Percentiles rank a stretch among this genome's conserved stretches.
Conservation (phyloP, 2,113 vertebrate genomes). For the Ctenodactylus gundi region DNA sequence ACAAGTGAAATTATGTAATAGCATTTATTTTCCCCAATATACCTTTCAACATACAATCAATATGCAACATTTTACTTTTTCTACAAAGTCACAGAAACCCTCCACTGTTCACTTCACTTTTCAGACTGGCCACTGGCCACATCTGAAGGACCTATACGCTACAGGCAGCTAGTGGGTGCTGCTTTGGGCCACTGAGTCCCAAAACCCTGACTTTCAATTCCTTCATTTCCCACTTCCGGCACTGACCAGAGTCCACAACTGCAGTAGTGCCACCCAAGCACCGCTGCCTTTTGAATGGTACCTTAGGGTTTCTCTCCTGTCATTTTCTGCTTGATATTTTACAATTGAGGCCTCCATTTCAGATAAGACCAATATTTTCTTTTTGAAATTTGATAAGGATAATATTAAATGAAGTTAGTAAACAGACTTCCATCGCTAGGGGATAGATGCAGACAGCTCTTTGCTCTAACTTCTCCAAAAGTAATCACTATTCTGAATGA, state of each 20-base stretch:
- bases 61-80: neutral
- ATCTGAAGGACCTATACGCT: neutral
- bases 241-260: neutral
- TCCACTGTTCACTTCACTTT: neutral
- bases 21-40: neutral
- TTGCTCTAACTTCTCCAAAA: neutral
- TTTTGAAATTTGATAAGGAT: too few relatives aligned
- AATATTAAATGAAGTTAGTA: too few relatives aligned
- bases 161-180: neutral
- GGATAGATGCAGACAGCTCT: neutral
- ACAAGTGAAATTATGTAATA: neutral
- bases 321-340: neutral
- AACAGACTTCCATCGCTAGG: neutral
- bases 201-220: neutral
- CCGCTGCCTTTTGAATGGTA: neutral
- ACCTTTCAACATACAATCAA: constrained; percentile 9
- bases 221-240: neutral
- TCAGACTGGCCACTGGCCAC: neutral
- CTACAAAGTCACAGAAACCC: neutral
- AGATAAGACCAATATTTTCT: neutral
- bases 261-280: neutral
- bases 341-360: neutral
- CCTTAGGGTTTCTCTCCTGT: neutral
- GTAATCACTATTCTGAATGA: neutral
- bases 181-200: neutral